Conservation (phyloP, 2,888 invertebrate genomes). For the Cecidostiba fungosa region DNA sequence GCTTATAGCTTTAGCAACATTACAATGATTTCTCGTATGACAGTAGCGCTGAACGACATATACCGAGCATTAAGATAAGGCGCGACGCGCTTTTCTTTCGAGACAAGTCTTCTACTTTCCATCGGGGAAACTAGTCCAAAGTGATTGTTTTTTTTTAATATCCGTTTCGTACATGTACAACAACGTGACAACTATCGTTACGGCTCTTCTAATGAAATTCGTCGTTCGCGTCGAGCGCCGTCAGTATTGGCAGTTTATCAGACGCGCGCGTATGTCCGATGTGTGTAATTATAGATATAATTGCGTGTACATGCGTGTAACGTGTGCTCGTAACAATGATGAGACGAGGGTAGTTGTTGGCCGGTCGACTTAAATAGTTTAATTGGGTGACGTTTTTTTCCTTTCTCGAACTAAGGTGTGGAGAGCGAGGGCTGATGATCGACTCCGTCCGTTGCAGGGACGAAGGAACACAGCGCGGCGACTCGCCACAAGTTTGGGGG, state of each 20-base stretch:
- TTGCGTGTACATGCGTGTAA: not conserved
- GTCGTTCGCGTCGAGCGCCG: constrained; percentile 49
- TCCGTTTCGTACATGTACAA: constrained; percentile 19
- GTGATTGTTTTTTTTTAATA: not conserved
- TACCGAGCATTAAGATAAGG: constrained; percentile 18
- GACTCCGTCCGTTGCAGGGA: not conserved
- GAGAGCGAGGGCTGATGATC: constrained; percentile 27
- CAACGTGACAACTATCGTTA: not conserved
- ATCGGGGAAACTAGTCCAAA: constrained; percentile 15
- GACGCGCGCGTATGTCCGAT: constrained; percentile 28
- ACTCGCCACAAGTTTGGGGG: not conserved
- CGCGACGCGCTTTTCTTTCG: constrained; percentile 6
- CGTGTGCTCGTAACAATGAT: not conserved
- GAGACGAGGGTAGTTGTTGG: not conserved
- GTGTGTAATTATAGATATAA: not conserved
- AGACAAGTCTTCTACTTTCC: constrained; percentile 12
- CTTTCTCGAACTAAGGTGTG: constrained; percentile 28
- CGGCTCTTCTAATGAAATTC: not conserved
- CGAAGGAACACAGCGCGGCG: constrained; percentile 17
- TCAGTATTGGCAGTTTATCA: constrained; percentile 54
- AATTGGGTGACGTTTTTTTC: constrained; percentile 15
- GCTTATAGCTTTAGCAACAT: not conserved
- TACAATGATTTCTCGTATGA: not conserved
- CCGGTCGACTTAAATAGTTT: constrained; percentile 20
- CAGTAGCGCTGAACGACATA: not conserved